Percentiles rank a stretch among this genome's conserved stretches.
These are phyloP conservation scores for Apis cerana DNA, from an alignment of 1,140 invertebrate genomes.

Conservation along the genomic window DNA sequence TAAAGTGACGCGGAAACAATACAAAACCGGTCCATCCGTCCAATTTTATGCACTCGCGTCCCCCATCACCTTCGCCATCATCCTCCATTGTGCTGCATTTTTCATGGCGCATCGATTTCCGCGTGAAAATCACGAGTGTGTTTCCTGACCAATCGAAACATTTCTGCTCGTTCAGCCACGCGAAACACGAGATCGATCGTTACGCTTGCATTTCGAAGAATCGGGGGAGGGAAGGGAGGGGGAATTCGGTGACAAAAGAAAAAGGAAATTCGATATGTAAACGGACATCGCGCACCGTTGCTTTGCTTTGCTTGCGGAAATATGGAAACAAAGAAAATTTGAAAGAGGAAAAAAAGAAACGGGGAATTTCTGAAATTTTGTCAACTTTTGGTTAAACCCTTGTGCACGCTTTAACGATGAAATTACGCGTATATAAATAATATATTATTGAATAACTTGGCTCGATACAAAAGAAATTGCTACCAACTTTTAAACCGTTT, in stretches of 20 bases:
- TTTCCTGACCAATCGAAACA: not conserved
- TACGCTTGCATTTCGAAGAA: not conserved
- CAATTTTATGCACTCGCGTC: conserved; percentile 6
- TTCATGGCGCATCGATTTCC: conserved; percentile 20
- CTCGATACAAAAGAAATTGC: not conserved
- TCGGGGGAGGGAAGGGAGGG: no score
- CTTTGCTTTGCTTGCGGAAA: no score
- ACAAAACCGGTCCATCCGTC: conserved; percentile 5
- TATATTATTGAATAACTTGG: no score
- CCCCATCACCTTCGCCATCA: not conserved
- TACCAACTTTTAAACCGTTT: not conserved
- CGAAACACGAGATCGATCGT: conserved; percentile 4
- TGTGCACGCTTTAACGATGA: not conserved
- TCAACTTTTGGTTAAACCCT: not conserved
- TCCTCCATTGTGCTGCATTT: conserved; percentile 25
- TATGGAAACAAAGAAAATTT: no score
- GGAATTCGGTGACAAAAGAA: no score
- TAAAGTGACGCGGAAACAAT: conserved; percentile 1
- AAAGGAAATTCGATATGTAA: no score
- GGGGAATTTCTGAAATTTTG: no score
- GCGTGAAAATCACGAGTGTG: conserved; percentile 2
- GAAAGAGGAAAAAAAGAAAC: no score
- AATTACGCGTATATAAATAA: not conserved
- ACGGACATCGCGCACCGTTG: no score
- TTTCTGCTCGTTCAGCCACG: not conserved